Conservation (phyloP, 2,113 vertebrate genomes). For the Elanoides forficatus region DNA sequence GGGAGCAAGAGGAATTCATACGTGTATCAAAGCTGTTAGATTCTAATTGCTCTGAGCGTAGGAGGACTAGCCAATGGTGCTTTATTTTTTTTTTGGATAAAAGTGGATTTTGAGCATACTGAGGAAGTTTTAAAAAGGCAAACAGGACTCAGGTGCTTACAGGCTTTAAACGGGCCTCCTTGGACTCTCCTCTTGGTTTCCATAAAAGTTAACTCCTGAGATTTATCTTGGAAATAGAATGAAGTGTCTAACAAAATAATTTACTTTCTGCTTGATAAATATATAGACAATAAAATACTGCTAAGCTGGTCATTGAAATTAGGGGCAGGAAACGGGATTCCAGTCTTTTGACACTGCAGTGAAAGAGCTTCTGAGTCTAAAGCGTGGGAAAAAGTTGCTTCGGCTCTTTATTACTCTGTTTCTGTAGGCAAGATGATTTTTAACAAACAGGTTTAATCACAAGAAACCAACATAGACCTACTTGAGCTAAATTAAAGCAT, state of each 20-base stretch:
- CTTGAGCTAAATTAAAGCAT: not conserved
- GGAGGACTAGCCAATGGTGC: conserved; percentile 26
- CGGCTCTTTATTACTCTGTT: not conserved
- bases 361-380: conserved; percentile 67
- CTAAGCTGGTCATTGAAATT: conserved; percentile 69
- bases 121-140: conserved; percentile 63
- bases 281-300: conserved; percentile 70
- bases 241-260: conserved; percentile 61
- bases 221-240: conserved; percentile 70
- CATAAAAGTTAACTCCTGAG: conserved; percentile 61
- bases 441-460: not conserved
- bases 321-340: conserved; percentile 72
- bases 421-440: not conserved
- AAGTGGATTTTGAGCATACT: conserved; percentile 54
- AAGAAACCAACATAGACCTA: not conserved
- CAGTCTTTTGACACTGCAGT: conserved; percentile 62
- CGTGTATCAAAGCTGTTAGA: conserved; percentile 17
- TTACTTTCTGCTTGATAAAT: conserved; percentile 72
- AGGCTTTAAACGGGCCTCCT: conserved; percentile 49
- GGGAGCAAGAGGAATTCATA: conserved; percentile 1
- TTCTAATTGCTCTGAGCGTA: conserved; percentile 60
- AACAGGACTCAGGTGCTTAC: conserved; percentile 57
- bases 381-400: conserved; percentile 55
- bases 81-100: conserved; percentile 62
- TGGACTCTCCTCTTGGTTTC: conserved; percentile 65